phyloP scores from a whole-genome alignment of 1,140 invertebrate species.

The Rhyacophila brunnea region DNA sequence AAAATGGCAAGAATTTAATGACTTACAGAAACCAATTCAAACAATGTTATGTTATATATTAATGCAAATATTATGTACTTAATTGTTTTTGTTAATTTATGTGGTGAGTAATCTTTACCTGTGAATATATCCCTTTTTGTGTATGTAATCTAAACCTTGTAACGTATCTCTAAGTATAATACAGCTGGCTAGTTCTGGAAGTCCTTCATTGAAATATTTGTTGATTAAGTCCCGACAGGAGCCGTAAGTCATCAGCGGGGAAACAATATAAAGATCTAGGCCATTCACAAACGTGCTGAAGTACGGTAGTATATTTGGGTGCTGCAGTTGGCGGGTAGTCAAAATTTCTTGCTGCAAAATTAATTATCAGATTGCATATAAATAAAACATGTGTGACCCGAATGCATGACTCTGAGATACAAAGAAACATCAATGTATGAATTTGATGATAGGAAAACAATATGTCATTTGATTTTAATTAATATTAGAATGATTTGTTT shows the following conservation, averaged over 20 bases:
- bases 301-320: constrained; percentile 74
- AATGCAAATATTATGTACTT: no score
- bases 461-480: no score
- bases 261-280: constrained; percentile 74
- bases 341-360: constrained; percentile 68
- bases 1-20: no score
- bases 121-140: constrained; percentile 82
- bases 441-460: neutral
- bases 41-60: no score
- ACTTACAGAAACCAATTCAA: no score
- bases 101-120: no score
- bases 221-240: constrained; percentile 78
- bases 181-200: constrained; percentile 79
- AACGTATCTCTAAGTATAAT: constrained; percentile 79
- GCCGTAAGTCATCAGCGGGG: constrained; percentile 77
- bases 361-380: neutral
- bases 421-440: neutral
- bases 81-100: no score
- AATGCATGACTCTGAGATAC: neutral
- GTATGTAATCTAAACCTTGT: constrained; percentile 78
- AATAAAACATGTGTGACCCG: neutral
- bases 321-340: constrained; percentile 72
- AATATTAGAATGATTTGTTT: no score
- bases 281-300: constrained; percentile 72
- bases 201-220: constrained; percentile 70